These are phyloP conservation scores for Ormyrus thymus DNA, from an alignment of 2,888 invertebrate species.

Conservation along the genomic window DNA sequence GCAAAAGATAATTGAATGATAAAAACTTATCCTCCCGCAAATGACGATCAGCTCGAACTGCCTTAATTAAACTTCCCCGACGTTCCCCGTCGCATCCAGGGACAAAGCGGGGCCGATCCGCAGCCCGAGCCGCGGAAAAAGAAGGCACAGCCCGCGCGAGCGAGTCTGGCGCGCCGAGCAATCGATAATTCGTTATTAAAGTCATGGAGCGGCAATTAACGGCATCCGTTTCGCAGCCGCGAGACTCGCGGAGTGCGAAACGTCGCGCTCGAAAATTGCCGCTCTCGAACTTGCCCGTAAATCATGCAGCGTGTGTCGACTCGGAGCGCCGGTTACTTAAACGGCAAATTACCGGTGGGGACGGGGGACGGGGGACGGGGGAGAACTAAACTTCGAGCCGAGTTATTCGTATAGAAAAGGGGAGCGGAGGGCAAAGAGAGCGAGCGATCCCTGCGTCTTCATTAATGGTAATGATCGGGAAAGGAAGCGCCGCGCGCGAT, in stretches of 20 bases:
- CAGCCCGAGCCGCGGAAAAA: no score
- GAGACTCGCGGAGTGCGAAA: neutral
- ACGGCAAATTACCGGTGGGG: no score
- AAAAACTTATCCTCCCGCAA: no score
- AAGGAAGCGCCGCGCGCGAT: conserved; percentile 65
- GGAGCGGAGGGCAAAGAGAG: no score
- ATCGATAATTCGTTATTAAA: conserved; percentile 10
- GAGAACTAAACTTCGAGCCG: conserved; percentile 16
- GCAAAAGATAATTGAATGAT: no score
- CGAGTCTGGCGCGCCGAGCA: neutral
- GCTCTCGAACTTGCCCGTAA: neutral
- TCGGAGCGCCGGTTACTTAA: no score
- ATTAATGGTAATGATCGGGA: conserved; percentile 70
- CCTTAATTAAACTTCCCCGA: no score
- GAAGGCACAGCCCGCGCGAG: no score
- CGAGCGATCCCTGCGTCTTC: conserved; percentile 61
- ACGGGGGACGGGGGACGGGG: neutral
- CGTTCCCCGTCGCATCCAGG: no score
- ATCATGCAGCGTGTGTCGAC: neutral
- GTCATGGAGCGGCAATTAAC: conserved; percentile 25
- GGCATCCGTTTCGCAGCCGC: neutral
- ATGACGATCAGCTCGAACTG: no score
- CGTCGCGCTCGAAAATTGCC: neutral
- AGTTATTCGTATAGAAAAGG: conserved; percentile 53
- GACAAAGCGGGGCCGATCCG: no score